phyloP scores from a whole-genome alignment of 30 jellyfish, hydroid and myxozoan species.

The Calvadosia cruxmelitensis region DNA sequence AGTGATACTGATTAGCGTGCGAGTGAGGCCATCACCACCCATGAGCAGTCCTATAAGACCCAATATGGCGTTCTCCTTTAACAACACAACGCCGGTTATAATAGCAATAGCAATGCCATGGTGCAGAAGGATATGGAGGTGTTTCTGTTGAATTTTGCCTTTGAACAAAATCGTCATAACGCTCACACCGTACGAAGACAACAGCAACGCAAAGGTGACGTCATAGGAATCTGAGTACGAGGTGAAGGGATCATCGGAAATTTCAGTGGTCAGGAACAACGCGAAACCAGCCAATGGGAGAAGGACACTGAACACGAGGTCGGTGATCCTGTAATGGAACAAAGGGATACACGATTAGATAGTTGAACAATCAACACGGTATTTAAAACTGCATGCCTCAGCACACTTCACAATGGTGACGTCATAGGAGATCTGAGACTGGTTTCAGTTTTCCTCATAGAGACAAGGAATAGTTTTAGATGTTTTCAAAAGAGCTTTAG shows the following conservation, averaged over 20 bases:
- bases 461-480: too few species aligned
- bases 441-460: too few species aligned
- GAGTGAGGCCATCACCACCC: neutral
- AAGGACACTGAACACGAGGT: neutral
- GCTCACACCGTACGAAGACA: neutral
- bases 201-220: neutral
- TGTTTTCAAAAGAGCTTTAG: too few species aligned
- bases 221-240: neutral
- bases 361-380: too few species aligned
- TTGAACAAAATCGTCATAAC: neutral
- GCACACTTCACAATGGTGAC: too few species aligned
- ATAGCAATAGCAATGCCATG: neutral
- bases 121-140: neutral
- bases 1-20: neutral
- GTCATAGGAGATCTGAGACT: too few species aligned
- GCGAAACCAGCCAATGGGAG: neutral
- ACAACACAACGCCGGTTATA: neutral
- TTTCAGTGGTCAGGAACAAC: neutral
- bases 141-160: neutral
- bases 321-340: neutral
- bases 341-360: neutral
- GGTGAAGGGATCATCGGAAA: neutral
- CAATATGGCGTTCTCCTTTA: neutral
- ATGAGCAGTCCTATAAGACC: neutral
- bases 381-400: too few species aligned